A percentile compares a stretch with the other conserved stretches of the same genome.
Conservation (phyloP, 2,113 vertebrate species). For the Petaurus breviceps region DNA sequence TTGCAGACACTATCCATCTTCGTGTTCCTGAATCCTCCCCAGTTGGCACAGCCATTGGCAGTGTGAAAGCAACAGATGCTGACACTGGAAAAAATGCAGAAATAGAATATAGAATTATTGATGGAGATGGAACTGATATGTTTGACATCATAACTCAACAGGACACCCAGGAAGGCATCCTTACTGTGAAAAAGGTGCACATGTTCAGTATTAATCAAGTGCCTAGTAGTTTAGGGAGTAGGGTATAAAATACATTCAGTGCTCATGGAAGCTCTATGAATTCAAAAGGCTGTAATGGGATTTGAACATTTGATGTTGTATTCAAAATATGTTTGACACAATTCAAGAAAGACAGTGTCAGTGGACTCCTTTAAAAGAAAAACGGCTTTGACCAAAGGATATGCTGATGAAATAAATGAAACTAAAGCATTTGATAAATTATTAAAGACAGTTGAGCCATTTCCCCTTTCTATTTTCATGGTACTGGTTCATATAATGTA, state of each 20-base stretch:
- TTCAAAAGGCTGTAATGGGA: background rate
- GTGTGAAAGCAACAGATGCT: conserved; percentile 87
- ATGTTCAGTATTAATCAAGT: background rate
- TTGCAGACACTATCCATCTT: conserved; percentile 85
- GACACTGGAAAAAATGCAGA: conserved; percentile 89
- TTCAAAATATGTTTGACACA: background rate
- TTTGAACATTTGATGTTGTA: background rate
- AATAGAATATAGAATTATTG: conserved; percentile 87
- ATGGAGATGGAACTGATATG: conserved; percentile 87
- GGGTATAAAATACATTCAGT: background rate
- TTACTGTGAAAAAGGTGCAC: conserved; percentile 87
- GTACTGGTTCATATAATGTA: background rate
- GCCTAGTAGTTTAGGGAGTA: background rate
- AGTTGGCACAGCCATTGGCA: conserved; percentile 86
- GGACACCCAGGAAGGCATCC: conserved; percentile 87
- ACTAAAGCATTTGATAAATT: conserved; percentile 32
- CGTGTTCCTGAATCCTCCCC: conserved; percentile 86
- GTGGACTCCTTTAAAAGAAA: background rate
- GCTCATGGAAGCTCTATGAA: background rate
- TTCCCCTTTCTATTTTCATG: background rate
- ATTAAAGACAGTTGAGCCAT: background rate
- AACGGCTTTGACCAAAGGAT: background rate
- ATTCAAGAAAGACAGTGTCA: background rate
- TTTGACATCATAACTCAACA: conserved; percentile 88
- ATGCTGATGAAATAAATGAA: conserved; percentile 2